Conservation (phyloP, 2,113 vertebrate species). For the Clarias magur region DNA sequence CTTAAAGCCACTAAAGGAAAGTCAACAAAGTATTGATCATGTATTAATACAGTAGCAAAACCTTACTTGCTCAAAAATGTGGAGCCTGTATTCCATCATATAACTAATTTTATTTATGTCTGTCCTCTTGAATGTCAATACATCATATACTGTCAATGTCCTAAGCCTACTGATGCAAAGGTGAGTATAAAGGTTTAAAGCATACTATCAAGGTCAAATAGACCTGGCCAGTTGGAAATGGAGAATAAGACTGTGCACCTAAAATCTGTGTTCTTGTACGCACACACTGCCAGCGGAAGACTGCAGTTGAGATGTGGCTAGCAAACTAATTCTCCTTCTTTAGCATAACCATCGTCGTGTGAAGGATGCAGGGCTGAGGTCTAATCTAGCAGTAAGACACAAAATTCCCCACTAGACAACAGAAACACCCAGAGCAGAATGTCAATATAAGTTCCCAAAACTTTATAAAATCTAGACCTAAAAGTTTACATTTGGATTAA, state of each 20-base stretch:
- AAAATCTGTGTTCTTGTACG: constrained; percentile 55
- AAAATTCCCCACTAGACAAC: not conserved
- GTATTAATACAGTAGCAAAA: too few species aligned
- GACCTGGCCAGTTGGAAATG: not conserved
- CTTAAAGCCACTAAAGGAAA: too few species aligned
- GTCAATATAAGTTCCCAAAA: not conserved
- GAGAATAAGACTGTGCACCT: constrained; percentile 23
- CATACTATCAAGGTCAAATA: not conserved
- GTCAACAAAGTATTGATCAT: too few species aligned
- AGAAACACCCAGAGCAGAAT: not conserved
- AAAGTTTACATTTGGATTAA: not conserved
- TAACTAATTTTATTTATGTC: too few species aligned
- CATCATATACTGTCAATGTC: not conserved
- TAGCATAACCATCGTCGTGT: constrained; percentile 50
- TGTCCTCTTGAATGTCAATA: not conserved
- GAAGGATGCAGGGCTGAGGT: constrained; percentile 53
- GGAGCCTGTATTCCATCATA: too few species aligned
- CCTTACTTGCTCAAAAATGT: too few species aligned
- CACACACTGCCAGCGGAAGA: constrained; percentile 30
- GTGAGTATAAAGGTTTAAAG: not conserved
- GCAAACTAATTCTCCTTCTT: constrained; percentile 63
- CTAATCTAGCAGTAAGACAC: not conserved
- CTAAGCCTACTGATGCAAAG: not conserved
- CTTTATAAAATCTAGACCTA: not conserved
- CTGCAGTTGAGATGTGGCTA: constrained; percentile 54